Percentiles rank a stretch among this genome's conserved stretches.
These are phyloP conservation scores for Furcula furcula DNA, from an alignment of 2,888 invertebrate genomes.

Conservation along the genomic window DNA sequence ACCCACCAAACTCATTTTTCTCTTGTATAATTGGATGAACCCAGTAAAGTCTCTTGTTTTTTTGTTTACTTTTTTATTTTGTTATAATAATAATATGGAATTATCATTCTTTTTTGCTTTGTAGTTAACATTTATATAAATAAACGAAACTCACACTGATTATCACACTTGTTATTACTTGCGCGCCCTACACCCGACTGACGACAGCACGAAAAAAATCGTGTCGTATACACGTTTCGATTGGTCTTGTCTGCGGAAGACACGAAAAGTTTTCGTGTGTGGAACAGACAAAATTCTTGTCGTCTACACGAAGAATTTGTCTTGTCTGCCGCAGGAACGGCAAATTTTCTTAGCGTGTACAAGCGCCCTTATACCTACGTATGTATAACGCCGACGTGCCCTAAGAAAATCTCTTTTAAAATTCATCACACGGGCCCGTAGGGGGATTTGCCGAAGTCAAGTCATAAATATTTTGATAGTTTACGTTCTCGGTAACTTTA, in stretches of 20 bases:
- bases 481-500: no score
- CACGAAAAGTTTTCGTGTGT: constrained; percentile 7
- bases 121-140: constrained; percentile 3
- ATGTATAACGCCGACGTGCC: no score
- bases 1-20: constrained; percentile 5
- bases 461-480: no score
- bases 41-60: constrained; percentile 6
- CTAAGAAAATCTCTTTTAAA: no score
- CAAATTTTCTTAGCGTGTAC: constrained; percentile 12
- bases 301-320: constrained; percentile 5
- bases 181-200: constrained; percentile 3
- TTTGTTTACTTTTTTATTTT: constrained; percentile 4
- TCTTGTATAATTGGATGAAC: constrained; percentile 5
- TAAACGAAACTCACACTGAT: neutral
- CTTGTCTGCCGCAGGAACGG: constrained; percentile 13
- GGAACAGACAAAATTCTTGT: constrained; percentile 7
- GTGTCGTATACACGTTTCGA: constrained; percentile 2
- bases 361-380: constrained; percentile 16
- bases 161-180: constrained; percentile 2
- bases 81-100: constrained; percentile 1
- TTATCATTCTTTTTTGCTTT: constrained; percentile 2
- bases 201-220: constrained; percentile 1
- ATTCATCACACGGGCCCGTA: no score
- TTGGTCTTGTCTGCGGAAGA: constrained; percentile 6
- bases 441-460: no score